Percentiles rank a stretch among this genome's conserved stretches.
phyloP scores from a whole-genome alignment of 2,888 invertebrate genomes.

The Luperina testacea region DNA sequence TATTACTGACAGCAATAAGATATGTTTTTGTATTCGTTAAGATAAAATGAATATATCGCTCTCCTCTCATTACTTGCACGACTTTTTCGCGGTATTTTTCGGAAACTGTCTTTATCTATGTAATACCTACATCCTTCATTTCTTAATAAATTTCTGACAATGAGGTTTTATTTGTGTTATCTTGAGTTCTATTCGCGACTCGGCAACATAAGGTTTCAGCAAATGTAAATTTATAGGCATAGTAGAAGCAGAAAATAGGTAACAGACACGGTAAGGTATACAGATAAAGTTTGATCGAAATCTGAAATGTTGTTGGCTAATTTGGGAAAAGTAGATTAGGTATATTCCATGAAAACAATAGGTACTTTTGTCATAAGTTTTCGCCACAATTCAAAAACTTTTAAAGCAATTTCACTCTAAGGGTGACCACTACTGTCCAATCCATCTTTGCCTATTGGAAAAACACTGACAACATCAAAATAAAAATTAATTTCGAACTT shows the following conservation, averaged over 20 bases:
- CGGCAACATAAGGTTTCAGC: conserved; percentile 18
- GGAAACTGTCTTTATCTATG: conserved; percentile 29
- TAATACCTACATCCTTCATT: conserved; percentile 33
- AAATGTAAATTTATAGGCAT: conserved; percentile 24
- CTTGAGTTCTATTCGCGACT: conserved; percentile 17
- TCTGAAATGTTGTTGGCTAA: conserved; percentile 4
- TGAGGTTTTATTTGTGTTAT: conserved; percentile 35
- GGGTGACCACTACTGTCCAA: background rate
- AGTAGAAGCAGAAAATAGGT: conserved; percentile 4
- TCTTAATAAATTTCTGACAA: conserved; percentile 44
- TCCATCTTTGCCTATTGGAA: background rate
- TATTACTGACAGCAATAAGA: conserved; percentile 47
- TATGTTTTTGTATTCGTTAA: conserved; percentile 52
- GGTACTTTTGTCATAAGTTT: background rate
- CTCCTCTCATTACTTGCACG: conserved; percentile 34
- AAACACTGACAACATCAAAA: background rate
- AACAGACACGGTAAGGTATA: conserved; percentile 24
- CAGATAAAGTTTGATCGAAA: conserved; percentile 10
- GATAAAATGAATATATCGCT: conserved; percentile 61
- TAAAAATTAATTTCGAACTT: background rate
- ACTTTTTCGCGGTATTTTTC: conserved; percentile 51
- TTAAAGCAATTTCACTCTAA: background rate
- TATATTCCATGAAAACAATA: background rate
- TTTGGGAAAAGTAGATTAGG: background rate
- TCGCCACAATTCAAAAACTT: background rate